A percentile compares a stretch with the other conserved stretches of the same genome.
These are phyloP conservation scores for Dendroctonus valens DNA, from an alignment of 1,140 invertebrate species.

Conservation along the genomic window DNA sequence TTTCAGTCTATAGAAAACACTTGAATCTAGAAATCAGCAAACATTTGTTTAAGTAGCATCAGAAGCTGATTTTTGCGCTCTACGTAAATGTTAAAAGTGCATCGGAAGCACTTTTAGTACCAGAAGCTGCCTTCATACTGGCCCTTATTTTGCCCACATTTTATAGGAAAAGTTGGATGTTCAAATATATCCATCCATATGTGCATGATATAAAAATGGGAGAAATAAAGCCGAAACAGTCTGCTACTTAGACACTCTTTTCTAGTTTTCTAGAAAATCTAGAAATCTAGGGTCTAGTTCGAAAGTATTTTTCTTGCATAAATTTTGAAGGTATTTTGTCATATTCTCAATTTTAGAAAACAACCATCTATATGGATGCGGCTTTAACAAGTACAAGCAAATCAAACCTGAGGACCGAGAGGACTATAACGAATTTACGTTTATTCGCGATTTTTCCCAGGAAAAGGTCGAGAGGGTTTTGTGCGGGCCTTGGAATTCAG, in stretches of 20 bases:
- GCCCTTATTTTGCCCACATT: no score
- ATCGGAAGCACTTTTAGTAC: no score
- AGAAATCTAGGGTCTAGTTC: background rate
- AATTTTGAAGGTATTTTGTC: background rate
- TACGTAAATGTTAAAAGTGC: no score
- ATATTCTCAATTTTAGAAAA: constrained; percentile 50
- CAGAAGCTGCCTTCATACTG: no score
- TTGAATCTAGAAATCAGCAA: no score
- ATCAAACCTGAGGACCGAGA: constrained; percentile 53
- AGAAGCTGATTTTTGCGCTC: no score
- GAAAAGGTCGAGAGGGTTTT: constrained; percentile 34
- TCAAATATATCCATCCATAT: no score
- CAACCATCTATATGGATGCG: constrained; percentile 65
- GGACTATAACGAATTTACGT: constrained; percentile 36
- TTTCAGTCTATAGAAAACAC: no score
- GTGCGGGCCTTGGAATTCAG: constrained; percentile 47
- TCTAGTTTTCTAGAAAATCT: background rate
- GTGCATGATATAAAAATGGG: no score
- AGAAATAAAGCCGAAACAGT: background rate
- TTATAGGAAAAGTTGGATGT: no score
- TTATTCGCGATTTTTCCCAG: constrained; percentile 37
- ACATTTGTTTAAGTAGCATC: no score
- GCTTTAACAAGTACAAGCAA: constrained; percentile 74
- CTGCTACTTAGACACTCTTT: background rate
- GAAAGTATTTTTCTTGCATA: background rate